Conservation (phyloP, 2,797 vertebrate genomes). For the Oreortyx pictus region DNA sequence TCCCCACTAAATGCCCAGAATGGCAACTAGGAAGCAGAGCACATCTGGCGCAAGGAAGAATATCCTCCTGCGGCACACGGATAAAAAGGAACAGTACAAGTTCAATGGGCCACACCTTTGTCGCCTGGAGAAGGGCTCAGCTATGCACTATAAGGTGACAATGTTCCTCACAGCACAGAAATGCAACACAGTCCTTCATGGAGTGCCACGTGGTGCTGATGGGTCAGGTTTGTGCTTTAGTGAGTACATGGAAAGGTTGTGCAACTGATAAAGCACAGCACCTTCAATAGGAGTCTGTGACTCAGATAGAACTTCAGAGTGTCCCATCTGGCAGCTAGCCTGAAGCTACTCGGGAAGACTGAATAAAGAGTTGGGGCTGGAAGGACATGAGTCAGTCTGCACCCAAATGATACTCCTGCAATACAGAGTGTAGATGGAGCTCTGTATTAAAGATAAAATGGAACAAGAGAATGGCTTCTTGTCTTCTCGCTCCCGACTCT, state of each 20-base stretch:
- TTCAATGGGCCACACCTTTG: not conserved
- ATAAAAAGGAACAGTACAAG: not conserved
- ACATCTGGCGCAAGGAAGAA: not conserved
- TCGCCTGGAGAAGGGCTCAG: not conserved
- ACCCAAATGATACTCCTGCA: not conserved
- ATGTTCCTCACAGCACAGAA: not conserved
- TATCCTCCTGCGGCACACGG: not conserved
- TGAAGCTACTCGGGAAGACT: not conserved
- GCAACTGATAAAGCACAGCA: not conserved
- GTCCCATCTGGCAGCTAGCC: not conserved
- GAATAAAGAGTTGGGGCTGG: not conserved
- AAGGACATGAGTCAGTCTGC: not conserved
- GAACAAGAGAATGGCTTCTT: not conserved
- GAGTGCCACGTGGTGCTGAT: not conserved
- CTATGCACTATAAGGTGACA: too few species aligned
- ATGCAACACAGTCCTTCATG: not conserved
- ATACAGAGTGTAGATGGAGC: not conserved
- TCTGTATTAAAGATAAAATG: not conserved
- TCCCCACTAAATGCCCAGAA: not conserved
- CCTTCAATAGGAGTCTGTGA: fast-evolving
- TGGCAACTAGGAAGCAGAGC: not conserved
- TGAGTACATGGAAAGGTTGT: fast-evolving
- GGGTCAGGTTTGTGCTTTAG: not conserved
- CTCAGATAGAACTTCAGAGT: not conserved
- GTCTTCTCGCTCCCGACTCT: not conserved